Conservation (phyloP, 2,888 invertebrate species). For the Oligia fasciuncula region DNA sequence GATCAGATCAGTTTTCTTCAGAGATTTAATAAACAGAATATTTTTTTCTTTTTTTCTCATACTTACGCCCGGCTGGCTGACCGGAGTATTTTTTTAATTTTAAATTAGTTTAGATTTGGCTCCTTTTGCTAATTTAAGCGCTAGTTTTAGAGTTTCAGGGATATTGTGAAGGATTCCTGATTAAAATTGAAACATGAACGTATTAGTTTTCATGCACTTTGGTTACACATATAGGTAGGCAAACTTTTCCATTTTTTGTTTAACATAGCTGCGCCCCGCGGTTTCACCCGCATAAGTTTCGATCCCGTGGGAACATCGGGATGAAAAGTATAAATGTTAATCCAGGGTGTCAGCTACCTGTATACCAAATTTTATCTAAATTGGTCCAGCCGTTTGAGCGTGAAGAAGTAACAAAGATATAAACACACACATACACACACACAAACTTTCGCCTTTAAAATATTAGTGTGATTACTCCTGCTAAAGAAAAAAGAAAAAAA, state of each 20-base stretch:
- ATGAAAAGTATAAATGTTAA: no score
- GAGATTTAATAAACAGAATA: constrained; percentile 43
- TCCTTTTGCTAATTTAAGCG: not conserved
- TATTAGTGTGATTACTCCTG: not conserved
- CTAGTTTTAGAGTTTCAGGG: not conserved
- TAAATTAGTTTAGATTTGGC: constrained; percentile 23
- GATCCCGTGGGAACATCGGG: no score
- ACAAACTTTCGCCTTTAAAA: no score
- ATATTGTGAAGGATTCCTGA: not conserved
- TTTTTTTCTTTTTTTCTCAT: constrained; percentile 8
- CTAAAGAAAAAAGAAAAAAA: constrained; percentile 4
- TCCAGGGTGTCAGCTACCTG: no score
- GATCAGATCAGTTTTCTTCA: constrained; percentile 40
- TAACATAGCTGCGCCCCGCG: not conserved
- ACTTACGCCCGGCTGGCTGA: not conserved
- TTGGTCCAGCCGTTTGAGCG: no score
- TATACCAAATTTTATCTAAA: no score
- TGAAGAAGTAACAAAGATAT: no score
- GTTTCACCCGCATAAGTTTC: no score
- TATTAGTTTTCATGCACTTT: not conserved
- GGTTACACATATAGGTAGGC: not conserved
- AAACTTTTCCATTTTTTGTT: not conserved
- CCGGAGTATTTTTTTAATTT: constrained; percentile 21
- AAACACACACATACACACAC: no score
- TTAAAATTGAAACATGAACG: not conserved